These are phyloP conservation scores for Anneissia japonica DNA, from an alignment of 35 echinoderm and acorn worm species.

Conservation along the genomic window DNA sequence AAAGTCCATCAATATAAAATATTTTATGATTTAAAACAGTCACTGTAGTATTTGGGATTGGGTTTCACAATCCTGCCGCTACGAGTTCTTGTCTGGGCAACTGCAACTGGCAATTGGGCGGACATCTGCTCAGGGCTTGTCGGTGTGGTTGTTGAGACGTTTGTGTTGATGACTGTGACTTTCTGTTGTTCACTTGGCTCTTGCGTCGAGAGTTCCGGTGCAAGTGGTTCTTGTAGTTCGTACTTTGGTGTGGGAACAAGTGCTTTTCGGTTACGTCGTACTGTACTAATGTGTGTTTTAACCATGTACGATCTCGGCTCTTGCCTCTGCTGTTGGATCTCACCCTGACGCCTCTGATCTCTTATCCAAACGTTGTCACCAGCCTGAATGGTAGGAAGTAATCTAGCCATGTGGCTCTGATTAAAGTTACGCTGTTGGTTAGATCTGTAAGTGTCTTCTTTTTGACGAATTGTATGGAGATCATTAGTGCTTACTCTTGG, in stretches of 20 bases:
- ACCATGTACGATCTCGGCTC: neutral
- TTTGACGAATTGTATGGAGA: neutral
- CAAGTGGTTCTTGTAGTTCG: too few species aligned
- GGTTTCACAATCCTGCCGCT: too few species aligned
- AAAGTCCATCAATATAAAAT: too few species aligned
- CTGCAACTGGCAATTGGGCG: too few species aligned
- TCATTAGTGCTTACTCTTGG: neutral
- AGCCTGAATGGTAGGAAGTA: neutral
- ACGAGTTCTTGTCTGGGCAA: too few species aligned
- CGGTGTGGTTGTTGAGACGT: too few species aligned
- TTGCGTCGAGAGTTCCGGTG: too few species aligned
- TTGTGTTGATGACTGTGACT: too few species aligned
- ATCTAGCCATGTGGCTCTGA: neutral
- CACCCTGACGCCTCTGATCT: neutral
- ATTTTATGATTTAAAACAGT: too few species aligned
- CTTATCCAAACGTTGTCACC: slow-evolving; percentile 26
- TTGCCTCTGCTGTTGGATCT: neutral
- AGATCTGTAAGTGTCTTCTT: neutral
- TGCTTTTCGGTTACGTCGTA: neutral
- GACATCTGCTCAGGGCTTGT: too few species aligned
- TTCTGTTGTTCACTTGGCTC: too few species aligned
- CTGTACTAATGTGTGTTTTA: neutral
- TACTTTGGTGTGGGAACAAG: neutral
- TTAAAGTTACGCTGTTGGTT: slow-evolving; percentile 5
- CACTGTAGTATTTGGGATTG: too few species aligned